Evolutionary conservation across 53 echinoderm and acorn worm species (phyloP).

Genomic region (Holothuria scabra): DNA sequence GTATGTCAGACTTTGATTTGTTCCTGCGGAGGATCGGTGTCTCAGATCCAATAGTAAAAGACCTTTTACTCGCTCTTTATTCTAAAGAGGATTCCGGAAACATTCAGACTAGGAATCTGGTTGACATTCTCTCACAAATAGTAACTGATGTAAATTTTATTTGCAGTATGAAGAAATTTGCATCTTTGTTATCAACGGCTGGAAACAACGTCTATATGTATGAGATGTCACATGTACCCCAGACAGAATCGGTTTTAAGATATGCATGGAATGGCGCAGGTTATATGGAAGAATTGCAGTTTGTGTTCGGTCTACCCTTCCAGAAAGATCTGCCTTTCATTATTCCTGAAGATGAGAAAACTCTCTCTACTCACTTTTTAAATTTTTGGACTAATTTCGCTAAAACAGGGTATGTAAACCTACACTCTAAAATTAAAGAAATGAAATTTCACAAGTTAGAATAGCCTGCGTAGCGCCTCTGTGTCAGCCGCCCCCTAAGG

Average conservation of each 20-base stretch:
- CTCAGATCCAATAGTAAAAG: constrained; percentile 67
- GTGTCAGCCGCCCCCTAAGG: too few relatives aligned
- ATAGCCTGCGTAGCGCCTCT: too few relatives aligned
- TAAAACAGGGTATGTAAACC: constrained; percentile 57
- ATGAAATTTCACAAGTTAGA: too few relatives aligned
- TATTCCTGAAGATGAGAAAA: constrained; percentile 9
- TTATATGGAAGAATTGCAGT: constrained; percentile 30
- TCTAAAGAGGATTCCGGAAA: background rate
- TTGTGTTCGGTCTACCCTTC: constrained; percentile 29
- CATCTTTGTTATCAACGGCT: constrained; percentile 4
- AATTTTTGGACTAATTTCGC: constrained; percentile 36
- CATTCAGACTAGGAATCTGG: background rate
- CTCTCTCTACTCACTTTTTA: constrained; percentile 21
- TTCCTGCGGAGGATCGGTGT: background rate
- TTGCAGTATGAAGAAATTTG: constrained; percentile 7
- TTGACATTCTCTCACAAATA: constrained; percentile 11
- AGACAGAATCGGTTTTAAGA: constrained; percentile 26
- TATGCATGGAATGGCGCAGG: constrained; percentile 21
- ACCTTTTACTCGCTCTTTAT: constrained; percentile 54
- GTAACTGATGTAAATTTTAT: background rate
- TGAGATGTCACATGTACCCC: constrained; percentile 64
- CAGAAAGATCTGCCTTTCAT: constrained; percentile 31
- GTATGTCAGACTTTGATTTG: background rate
- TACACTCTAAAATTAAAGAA: too few relatives aligned
- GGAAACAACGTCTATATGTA: constrained; percentile 64